Evolutionary conservation across 2,113 vertebrate genomes (phyloP).

Genomic region (Aspiorhynchus laticeps): DNA sequence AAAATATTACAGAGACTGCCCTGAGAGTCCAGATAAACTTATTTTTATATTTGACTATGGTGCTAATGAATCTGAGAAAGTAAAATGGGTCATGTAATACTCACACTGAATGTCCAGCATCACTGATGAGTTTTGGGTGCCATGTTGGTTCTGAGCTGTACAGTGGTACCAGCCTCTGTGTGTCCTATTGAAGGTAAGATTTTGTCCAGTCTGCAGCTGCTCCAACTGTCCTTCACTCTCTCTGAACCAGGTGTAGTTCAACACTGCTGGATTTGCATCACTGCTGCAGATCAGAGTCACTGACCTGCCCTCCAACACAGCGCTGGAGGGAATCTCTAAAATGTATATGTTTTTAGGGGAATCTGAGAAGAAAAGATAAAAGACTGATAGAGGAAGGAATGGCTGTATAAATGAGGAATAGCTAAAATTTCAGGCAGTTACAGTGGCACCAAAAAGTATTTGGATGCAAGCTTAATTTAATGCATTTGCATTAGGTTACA

Average conservation of each 20-base stretch:
- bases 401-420: too few species aligned
- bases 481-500: too few species aligned
- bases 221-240: conserved; percentile 50
- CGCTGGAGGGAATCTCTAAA: conserved; percentile 49
- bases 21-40: too few species aligned
- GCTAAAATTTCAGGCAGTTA: too few species aligned
- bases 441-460: too few species aligned
- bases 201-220: conserved; percentile 46
- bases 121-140: background rate
- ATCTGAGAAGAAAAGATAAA: conserved; percentile 59
- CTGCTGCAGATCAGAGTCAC: conserved; percentile 69
- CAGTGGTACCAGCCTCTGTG: background rate
- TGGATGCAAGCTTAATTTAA: too few species aligned
- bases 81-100: conserved; percentile 60
- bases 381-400: too few species aligned
- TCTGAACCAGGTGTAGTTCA: conserved; percentile 72
- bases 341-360: conserved; percentile 65
- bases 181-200: conserved; percentile 55
- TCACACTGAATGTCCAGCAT: conserved; percentile 60
- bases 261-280: conserved; percentile 62
- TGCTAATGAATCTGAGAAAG: too few species aligned
- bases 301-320: conserved; percentile 60
- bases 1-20: too few species aligned
- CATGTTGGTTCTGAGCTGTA: background rate
- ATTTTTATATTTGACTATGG: too few species aligned